These are phyloP conservation scores for Oncorhynchus tshawytscha DNA, from an alignment of 2,113 vertebrate genomes.

Conservation along the genomic window DNA sequence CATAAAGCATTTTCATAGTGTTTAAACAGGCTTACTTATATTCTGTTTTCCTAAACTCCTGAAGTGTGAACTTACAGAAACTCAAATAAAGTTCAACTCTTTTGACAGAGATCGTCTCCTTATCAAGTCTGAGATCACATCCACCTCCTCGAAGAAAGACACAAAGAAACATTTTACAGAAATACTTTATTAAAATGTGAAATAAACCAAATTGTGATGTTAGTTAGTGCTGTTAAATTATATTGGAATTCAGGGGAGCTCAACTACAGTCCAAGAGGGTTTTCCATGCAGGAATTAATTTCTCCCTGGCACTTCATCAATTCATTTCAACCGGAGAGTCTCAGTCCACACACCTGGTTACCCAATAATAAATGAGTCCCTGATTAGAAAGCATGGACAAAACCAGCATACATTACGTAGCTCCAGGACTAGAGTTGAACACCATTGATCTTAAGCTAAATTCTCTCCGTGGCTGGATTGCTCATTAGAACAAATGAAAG, in stretches of 20 bases:
- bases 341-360: conserved; percentile 32
- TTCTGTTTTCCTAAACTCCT: conserved; percentile 1
- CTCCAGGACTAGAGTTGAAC: not conserved
- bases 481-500: conserved; percentile 45
- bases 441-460: not conserved
- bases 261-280: not conserved
- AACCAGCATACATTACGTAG: not conserved
- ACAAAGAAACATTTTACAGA: conserved; percentile 11
- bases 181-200: not conserved
- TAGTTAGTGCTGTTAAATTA: not conserved
- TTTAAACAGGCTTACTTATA: not conserved
- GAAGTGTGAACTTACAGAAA: conserved; percentile 65
- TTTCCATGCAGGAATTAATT: conserved; percentile 47
- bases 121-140: conserved; percentile 55
- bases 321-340: conserved; percentile 15
- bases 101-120: conserved; percentile 52
- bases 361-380: conserved; percentile 32
- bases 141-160: conserved; percentile 60
- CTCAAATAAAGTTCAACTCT: conserved; percentile 70
- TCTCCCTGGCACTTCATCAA: conserved; percentile 37
- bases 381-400: conserved; percentile 21
- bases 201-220: not conserved
- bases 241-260: conserved; percentile 10
- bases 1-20: not conserved
- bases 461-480: conserved; percentile 29